Base-by-base conservation (phyloP, 2,888 invertebrate genomes). In the Agrochola circellaris region DNA sequence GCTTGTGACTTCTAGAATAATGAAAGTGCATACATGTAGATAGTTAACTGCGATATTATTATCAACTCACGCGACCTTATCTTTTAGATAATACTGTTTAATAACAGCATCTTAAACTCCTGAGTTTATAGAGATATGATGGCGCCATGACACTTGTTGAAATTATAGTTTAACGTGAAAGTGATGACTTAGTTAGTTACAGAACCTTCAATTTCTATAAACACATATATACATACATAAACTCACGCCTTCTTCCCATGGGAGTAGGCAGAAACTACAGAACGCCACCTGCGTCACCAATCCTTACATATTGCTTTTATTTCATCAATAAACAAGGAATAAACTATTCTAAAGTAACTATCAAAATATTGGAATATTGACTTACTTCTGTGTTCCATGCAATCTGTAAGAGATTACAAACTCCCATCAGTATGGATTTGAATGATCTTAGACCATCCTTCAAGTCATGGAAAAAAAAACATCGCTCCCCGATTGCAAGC, bases 1-100 rank as follows among this genome's bases (percentile, higher is more conserved):
- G 23, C 23, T 67, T 30, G 1, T 15, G 8, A 8, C 8, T 23
- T 23, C 5, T 51, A 17, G 5, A 23, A 11, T 48, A 48, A 45
- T 51, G 15, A 67, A 54, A 51, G 51, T 71, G 66, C 13, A 48
- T 42, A 38, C 8, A 70, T 34, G 7, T 9, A 77, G 51, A 66
- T 65, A 48, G n/a, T 38, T 20, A 17, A 20, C 45, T 58, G 61
- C 23, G 67, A 38, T 62, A 68, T n/a, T 23, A 56, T 26, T 67
- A 64, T 42, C n/a, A 13, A 68, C 62, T 45, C 65, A 77, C 45
- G 54, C 51, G 51, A 77, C 67, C 20, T 58, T 82, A 81, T 82
- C 82, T 72, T 7, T 45, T 11, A 77, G 77, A 72, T 72, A 82
- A 64, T 54, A 60, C 7, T 77, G 45, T 82, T 71, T 81, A 68